phyloP scores from a whole-genome alignment of 2,797 vertebrate species.

The Myoxocephalus aenaeus region DNA sequence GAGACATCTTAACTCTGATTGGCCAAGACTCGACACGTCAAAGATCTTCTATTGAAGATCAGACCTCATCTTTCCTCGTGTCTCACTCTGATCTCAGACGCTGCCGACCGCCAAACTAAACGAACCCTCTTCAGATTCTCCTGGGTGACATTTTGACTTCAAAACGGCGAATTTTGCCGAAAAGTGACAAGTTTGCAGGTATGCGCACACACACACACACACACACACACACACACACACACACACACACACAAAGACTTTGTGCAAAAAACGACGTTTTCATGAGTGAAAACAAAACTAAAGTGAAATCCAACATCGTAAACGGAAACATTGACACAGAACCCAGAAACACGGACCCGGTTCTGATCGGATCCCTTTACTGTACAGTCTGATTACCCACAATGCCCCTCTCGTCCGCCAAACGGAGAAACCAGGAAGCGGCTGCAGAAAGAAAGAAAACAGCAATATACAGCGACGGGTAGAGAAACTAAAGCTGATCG shows the following conservation, averaged over 20 bases:
- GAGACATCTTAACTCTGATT: too few relatives aligned
- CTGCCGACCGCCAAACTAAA: too few relatives aligned
- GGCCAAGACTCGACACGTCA: too few relatives aligned
- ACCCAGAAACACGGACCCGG: conserved; percentile 71
- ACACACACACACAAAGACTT: conserved; percentile 76
- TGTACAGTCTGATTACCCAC: conserved; percentile 72
- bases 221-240: conserved; percentile 31
- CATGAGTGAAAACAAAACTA: conserved; percentile 72
- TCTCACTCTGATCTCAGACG: too few relatives aligned
- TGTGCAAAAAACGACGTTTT: conserved; percentile 84
- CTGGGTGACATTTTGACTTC: too few relatives aligned
- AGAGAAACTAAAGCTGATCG: conserved; percentile 70
- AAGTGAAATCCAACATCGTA: conserved; percentile 50
- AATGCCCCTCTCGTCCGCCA: conserved; percentile 18
- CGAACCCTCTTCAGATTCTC: too few relatives aligned
- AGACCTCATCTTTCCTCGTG: too few relatives aligned
- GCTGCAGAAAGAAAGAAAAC: conserved; percentile 23
- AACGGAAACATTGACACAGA: conserved; percentile 41
- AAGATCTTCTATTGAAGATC: too few relatives aligned
- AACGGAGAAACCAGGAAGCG: conserved; percentile 37
- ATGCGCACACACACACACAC: conserved; percentile 25
- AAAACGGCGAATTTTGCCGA: too few relatives aligned
- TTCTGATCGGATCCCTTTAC: conserved; percentile 74
- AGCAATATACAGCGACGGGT: conserved; percentile 84
- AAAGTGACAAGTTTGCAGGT: too few relatives aligned